Conservation (phyloP, 2,113 vertebrate species). For the Trochalopteron elliotii region DNA sequence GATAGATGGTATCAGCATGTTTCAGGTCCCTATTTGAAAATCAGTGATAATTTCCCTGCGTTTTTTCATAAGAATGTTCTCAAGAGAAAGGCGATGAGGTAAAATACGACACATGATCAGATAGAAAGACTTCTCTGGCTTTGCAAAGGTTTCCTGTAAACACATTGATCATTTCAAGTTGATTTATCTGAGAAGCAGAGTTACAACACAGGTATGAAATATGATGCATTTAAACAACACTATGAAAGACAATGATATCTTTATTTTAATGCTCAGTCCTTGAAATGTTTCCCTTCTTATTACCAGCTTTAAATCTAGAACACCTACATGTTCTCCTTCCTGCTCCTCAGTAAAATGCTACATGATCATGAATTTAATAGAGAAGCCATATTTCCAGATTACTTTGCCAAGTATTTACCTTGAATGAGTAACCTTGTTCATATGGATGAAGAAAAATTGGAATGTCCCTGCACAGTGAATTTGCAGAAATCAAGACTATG, state of each 20-base stretch:
- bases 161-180: background rate
- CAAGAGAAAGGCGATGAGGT: background rate
- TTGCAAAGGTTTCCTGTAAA: background rate
- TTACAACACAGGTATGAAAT: background rate
- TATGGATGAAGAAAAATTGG: background rate
- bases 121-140: background rate
- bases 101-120: background rate
- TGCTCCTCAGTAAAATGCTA: background rate
- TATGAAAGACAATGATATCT: background rate
- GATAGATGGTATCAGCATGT: background rate
- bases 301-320: background rate
- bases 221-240: background rate
- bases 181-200: background rate
- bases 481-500: background rate
- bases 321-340: background rate
- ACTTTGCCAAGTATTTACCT: background rate
- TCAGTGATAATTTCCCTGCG: background rate
- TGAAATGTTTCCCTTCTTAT: background rate
- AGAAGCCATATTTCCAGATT: background rate
- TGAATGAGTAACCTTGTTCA: background rate
- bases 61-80: rapidly evolving
- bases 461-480: background rate
- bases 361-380: background rate
- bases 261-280: background rate
- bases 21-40: background rate